Evolutionary conservation across 2,113 vertebrate species (phyloP).

Genomic region (Pitta sordida): DNA sequence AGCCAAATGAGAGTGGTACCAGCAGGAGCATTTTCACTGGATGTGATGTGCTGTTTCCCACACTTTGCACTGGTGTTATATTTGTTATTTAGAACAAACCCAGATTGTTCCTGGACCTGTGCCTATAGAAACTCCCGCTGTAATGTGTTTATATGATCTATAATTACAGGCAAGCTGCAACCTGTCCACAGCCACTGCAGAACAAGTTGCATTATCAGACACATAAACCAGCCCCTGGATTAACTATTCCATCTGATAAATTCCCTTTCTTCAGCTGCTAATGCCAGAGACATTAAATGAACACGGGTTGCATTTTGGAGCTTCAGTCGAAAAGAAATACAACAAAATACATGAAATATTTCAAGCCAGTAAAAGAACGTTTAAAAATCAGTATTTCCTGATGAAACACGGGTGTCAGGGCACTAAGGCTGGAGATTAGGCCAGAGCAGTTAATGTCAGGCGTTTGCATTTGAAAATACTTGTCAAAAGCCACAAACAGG

Average conservation of each 20-base stretch:
- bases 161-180: conserved; percentile 73
- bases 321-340: not conserved
- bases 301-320: not conserved
- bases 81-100: conserved; percentile 65
- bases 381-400: not conserved
- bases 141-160: conserved; percentile 65
- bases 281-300: not conserved
- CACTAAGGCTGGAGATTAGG: not conserved
- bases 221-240: conserved; percentile 37
- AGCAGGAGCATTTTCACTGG: not conserved
- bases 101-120: conserved; percentile 66
- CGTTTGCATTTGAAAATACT: not conserved
- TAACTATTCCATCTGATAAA: conserved; percentile 48
- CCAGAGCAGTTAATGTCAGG: not conserved
- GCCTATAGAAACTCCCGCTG: conserved; percentile 77
- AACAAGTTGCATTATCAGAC: conserved; percentile 54
- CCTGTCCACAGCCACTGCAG: conserved; percentile 58
- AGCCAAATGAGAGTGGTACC: not conserved
- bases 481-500: not conserved
- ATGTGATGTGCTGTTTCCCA: conserved; percentile 50
- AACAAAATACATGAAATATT: no score
- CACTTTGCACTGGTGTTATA: conserved; percentile 56
- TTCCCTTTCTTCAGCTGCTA: not conserved
- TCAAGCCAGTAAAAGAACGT: not conserved
- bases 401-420: not conserved